Percentiles rank a stretch among this genome's conserved stretches.
These are phyloP conservation scores for Geotrypetes seraphini DNA, from an alignment of 2,797 vertebrate species.

Conservation along the genomic window DNA sequence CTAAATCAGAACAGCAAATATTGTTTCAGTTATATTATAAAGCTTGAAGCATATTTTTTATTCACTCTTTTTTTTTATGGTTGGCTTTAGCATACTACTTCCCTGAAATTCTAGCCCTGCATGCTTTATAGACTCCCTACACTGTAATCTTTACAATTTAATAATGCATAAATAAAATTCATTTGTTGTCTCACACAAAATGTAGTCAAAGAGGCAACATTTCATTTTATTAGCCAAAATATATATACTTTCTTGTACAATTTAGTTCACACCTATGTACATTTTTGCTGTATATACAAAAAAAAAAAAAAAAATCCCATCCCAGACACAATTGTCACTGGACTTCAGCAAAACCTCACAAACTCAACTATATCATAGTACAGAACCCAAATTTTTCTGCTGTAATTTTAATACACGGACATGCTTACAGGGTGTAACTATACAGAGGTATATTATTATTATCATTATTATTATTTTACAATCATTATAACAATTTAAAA, in stretches of 20 bases:
- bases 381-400: constrained; percentile 53
- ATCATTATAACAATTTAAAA: constrained; percentile 75
- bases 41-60: too few species aligned
- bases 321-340: constrained; percentile 76
- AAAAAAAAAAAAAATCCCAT: constrained; percentile 38
- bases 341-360: constrained; percentile 73
- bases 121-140: too few species aligned
- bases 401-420: constrained; percentile 78
- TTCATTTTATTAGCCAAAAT: constrained; percentile 99
- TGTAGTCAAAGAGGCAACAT: constrained; percentile 84
- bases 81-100: too few species aligned
- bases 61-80: too few species aligned
- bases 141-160: too few species aligned
- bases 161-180: too few species aligned
- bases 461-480: constrained; percentile 65
- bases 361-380: constrained; percentile 78
- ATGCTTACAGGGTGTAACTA: constrained; percentile 91
- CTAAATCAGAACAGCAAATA: too few species aligned
- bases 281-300: constrained; percentile 95
- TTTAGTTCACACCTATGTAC: constrained; percentile 98
- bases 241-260: constrained; percentile 99
- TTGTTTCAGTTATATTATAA: too few species aligned
- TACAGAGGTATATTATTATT: constrained; percentile 75
- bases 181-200: constrained; percentile 33
- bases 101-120: too few species aligned